A percentile compares a stretch with the other conserved stretches of the same genome.
Evolutionary conservation across 2,113 vertebrate genomes (phyloP).

Genomic region (Galemys pyrenaicus): DNA sequence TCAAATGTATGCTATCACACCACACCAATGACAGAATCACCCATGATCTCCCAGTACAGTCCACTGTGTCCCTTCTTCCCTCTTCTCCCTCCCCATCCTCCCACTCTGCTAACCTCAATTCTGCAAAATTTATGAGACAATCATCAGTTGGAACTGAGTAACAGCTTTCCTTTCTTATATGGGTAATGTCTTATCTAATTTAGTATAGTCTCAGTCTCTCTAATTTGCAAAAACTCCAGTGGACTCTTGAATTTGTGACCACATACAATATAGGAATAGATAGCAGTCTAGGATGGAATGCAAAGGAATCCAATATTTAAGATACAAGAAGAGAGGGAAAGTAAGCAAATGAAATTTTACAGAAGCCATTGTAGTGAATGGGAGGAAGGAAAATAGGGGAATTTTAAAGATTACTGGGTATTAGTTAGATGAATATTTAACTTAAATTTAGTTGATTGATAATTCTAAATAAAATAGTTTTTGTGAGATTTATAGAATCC

Average conservation of each 20-base stretch:
- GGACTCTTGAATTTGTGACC: conserved; percentile 3
- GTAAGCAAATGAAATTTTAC: background rate
- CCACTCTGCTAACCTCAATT: no score
- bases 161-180: background rate
- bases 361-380: background rate
- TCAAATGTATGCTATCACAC: no score
- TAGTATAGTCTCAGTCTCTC: background rate
- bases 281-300: background rate
- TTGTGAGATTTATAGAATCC: conserved; percentile 32
- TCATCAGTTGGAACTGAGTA: background rate
- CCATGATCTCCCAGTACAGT: no score
- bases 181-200: background rate
- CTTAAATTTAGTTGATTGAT: background rate
- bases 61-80: no score
- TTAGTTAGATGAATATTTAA: background rate
- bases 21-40: no score
- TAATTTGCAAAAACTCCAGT: background rate
- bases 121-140: background rate
- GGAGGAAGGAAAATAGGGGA: background rate
- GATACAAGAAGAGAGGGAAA: background rate
- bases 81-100: no score
- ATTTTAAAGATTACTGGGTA: background rate
- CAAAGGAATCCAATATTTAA: conserved; percentile 1
- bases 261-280: background rate
- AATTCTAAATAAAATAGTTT: conserved; percentile 12